Evolutionary conservation across 2,797 vertebrate genomes (phyloP).

Genomic region (Pelobates cultripes): DNA sequence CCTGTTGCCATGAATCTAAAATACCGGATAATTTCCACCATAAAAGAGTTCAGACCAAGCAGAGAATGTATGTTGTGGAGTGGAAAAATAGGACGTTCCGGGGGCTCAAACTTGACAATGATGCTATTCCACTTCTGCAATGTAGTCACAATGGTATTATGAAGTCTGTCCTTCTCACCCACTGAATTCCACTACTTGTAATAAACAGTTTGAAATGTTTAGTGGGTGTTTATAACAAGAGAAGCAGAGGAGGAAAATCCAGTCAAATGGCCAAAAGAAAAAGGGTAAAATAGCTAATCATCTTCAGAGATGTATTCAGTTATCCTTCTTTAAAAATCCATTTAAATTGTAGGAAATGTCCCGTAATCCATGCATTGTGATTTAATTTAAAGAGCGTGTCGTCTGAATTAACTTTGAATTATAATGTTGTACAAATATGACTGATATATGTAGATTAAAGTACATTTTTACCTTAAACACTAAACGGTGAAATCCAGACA

Average conservation of each 20-base stretch:
- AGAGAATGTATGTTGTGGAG: constrained; percentile 35
- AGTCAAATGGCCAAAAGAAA: constrained; percentile 16
- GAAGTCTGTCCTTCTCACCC: constrained; percentile 40
- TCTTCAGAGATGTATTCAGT: neutral
- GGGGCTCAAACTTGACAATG: constrained; percentile 17
- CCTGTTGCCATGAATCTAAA: constrained; percentile 43
- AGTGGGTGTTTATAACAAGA: constrained; percentile 42
- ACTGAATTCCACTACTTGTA: constrained; percentile 34
- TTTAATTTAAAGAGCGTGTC: too few relatives aligned
- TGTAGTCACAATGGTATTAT: constrained; percentile 29
- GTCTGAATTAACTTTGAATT: too few relatives aligned
- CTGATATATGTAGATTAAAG: too few relatives aligned
- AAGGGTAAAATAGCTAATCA: neutral
- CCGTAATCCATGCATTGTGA: too few relatives aligned
- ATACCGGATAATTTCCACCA: constrained; percentile 34
- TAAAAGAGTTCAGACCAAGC: constrained; percentile 10
- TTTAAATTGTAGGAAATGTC: too few relatives aligned
- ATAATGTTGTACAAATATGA: too few relatives aligned
- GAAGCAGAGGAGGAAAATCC: constrained; percentile 23
- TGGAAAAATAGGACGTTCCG: constrained; percentile 25
- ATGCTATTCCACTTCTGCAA: constrained; percentile 22
- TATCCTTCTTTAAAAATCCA: too few relatives aligned
- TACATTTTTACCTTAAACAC: too few relatives aligned
- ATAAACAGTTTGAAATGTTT: constrained; percentile 28
- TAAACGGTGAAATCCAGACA: too few relatives aligned